Evolutionary conservation across 2,113 vertebrate genomes (phyloP).

Genomic region (Solea solea): DNA sequence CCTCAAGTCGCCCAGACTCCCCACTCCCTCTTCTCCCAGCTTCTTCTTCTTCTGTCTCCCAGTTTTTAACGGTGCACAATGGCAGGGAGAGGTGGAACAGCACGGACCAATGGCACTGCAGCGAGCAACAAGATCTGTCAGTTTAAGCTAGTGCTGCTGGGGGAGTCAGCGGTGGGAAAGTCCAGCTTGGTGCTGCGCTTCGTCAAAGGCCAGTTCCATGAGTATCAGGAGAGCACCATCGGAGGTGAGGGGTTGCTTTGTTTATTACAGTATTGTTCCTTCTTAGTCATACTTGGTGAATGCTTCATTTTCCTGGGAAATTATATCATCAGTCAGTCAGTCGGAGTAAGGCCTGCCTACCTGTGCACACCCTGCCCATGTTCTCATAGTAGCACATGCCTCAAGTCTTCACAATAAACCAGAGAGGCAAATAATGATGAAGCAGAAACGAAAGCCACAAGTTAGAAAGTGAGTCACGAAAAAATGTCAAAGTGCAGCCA

Average conservation of each 20-base stretch:
- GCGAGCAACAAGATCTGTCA: constrained; percentile 98
- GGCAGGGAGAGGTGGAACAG: constrained; percentile 93
- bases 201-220: constrained; percentile 98
- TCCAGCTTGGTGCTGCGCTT: constrained; percentile 98
- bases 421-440: no score
- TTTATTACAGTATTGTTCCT: neutral
- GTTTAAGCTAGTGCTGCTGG: constrained; percentile 95
- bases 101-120: constrained; percentile 93
- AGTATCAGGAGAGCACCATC: constrained; percentile 99
- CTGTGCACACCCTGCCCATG: no score
- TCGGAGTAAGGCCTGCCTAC: no score
- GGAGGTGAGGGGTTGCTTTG: constrained; percentile 85
- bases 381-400: no score
- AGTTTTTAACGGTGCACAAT: constrained; percentile 71
- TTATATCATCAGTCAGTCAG: neutral
- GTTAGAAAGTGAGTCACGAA: no score
- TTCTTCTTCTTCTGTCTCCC: constrained; percentile 17
- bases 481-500: no score
- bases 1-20: neutral
- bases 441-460: no score
- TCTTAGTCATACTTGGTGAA: neutral
- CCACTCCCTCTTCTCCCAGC: constrained; percentile 33
- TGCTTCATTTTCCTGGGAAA: neutral
- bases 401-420: no score
- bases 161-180: constrained; percentile 96